These are phyloP conservation scores for Pelodiscus sinensis DNA, from an alignment of 2,113 vertebrate species.

Conservation along the genomic window DNA sequence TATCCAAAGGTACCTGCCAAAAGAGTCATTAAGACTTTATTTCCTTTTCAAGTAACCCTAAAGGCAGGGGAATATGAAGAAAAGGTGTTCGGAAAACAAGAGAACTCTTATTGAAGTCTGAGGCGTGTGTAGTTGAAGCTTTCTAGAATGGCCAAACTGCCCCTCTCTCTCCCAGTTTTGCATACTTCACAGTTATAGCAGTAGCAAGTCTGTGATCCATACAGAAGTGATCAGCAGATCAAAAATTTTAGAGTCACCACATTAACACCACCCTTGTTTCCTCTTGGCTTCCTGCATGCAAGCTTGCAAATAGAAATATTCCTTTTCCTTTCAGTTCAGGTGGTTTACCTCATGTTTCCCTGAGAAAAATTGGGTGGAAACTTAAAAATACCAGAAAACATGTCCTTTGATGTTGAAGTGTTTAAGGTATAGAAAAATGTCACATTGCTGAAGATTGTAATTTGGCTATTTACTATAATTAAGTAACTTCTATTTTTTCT, in stretches of 20 bases:
- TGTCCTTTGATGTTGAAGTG: neutral
- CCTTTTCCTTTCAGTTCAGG: neutral
- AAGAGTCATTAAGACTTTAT: neutral
- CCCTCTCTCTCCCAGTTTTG: accelerated
- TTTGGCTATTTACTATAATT: conserved; percentile 7
- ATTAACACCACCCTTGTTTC: neutral
- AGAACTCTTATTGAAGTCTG: conserved; percentile 2
- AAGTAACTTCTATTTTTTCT: too few species aligned
- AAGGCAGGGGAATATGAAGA: neutral
- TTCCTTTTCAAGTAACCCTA: neutral
- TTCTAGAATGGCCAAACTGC: neutral
- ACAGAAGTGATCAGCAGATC: neutral
- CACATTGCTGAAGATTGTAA: neutral
- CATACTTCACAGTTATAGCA: neutral
- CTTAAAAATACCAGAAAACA: neutral
- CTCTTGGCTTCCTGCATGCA: neutral
- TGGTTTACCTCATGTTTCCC: neutral
- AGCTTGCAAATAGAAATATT: neutral
- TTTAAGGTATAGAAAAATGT: neutral
- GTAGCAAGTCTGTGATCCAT: neutral
- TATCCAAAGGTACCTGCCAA: neutral
- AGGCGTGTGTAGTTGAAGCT: neutral
- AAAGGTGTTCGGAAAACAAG: conserved; percentile 8
- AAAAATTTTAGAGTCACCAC: accelerated
- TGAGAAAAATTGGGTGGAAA: neutral